A percentile compares a stretch with the other conserved stretches of the same genome.
These are phyloP conservation scores for Orbicella faveolata DNA, from an alignment of 64 coral and sea anemone genomes.

Conservation along the genomic window DNA sequence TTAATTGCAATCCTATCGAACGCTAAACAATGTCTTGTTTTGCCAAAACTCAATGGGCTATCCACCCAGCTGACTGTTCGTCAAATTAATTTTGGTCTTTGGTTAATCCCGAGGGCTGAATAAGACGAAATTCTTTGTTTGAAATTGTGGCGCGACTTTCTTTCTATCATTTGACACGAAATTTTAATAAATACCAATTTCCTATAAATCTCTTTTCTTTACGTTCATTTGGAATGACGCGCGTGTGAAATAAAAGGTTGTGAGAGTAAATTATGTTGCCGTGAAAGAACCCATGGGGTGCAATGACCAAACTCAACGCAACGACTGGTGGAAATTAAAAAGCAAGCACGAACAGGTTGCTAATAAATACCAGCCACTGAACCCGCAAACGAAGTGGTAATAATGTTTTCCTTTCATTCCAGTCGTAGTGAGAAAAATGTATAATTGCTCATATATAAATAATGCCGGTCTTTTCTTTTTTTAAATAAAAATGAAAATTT, in stretches of 20 bases:
- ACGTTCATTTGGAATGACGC: background rate
- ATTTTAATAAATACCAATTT: background rate
- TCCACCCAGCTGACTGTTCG: background rate
- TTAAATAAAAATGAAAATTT: too few relatives aligned
- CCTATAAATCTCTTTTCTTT: background rate
- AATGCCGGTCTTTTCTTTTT: background rate
- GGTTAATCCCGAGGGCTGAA: background rate
- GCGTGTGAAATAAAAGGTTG: background rate
- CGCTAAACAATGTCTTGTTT: background rate
- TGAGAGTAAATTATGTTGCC: background rate
- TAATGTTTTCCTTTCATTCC: background rate
- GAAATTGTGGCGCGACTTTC: background rate
- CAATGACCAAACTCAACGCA: background rate
- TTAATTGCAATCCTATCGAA: constrained; percentile 10
- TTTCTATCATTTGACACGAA: background rate
- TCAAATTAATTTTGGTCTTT: constrained; percentile 9
- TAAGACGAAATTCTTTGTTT: background rate
- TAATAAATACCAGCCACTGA: background rate
- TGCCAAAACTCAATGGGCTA: background rate
- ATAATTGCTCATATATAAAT: constrained; percentile 3
- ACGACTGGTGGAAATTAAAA: constrained; percentile 5
- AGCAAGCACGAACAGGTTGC: background rate
- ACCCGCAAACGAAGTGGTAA: background rate
- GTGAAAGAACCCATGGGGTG: background rate
- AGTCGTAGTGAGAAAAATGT: background rate